phyloP scores from a whole-genome alignment of 2,888 invertebrate species.

The Meteorus colon region DNA sequence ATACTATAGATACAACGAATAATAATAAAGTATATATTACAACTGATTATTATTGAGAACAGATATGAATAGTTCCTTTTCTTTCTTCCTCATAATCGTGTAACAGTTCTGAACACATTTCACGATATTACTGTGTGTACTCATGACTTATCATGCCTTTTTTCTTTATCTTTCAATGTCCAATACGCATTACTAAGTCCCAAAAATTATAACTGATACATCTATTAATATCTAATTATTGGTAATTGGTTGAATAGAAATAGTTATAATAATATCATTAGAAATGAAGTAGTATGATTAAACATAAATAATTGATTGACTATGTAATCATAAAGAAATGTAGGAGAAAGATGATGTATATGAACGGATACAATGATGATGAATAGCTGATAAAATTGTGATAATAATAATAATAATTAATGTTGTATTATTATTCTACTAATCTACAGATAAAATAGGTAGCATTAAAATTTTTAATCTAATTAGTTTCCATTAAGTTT shows the following conservation, averaged over 20 bases:
- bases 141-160: neutral
- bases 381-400: conserved; percentile 60
- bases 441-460: conserved; percentile 38
- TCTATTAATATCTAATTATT: conserved; percentile 60
- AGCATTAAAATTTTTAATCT: conserved; percentile 31
- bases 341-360: neutral
- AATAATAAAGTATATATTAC: conserved; percentile 71
- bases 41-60: conserved; percentile 54
- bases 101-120: neutral
- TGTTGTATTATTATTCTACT: conserved; percentile 52
- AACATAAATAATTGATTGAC: conserved; percentile 54
- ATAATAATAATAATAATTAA: conserved; percentile 56
- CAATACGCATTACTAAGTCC: neutral
- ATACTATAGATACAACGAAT: conserved; percentile 59
- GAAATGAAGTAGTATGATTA: neutral
- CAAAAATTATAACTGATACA: conserved; percentile 14
- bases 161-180: neutral
- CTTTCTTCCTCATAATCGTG: neutral
- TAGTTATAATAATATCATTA: conserved; percentile 59
- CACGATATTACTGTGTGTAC: neutral
- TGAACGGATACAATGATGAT: conserved; percentile 50
- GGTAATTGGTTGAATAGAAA: conserved; percentile 67
- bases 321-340: conserved; percentile 32
- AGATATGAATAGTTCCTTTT: neutral
- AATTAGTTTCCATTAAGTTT: conserved; percentile 57